Evolutionary conservation across 2,797 vertebrate species (phyloP), one percentile per base, ranked within the genome.

Genomic region (Taeniopygia guttata): DNA sequence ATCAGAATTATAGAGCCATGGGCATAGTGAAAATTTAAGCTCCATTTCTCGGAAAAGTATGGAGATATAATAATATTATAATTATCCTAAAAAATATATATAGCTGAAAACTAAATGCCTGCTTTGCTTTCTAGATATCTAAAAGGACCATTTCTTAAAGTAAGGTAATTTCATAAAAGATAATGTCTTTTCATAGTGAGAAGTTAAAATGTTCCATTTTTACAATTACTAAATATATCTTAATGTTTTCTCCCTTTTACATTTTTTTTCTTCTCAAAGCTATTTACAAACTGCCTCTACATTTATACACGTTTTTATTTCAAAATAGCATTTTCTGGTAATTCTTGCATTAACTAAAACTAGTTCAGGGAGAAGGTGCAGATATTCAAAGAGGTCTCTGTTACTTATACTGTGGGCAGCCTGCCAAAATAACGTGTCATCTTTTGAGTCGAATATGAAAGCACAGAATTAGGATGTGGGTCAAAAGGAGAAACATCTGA

Each of bases 401-500:
- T 80, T 94, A 59, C 51, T 88, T 66, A 42, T 5, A 51, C 3
- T 45, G 22, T 66, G 40, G 54, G 40, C 68, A 87, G n/a, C 18
- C n/a, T 82, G 72, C 62, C 75, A 92, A 95, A 94, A 52, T 30
- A 78, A 38, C 0, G 0, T 78, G 34, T 74, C 46, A 60, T 68
- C 49, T 73, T 80, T 43, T 58, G 36, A 91, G 69, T 62, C 79
- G 93, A 85, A 85, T 55, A 51, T 49, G 78, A 89, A 77, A 89
- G 62, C 36, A 92, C 23, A 62, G 59, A 83, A 89, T 78, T 62
- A 91, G 32, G 21, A 85, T 62, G 7, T 80, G 43, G 87, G 66
- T 93, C 78, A 87, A 75, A 78, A 46, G 58, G n/a, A 87, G 60
- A 87, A 90, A 77, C 38, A 80, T 87, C 42, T 77, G 52, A 92